Evolutionary conservation across 2,797 vertebrate genomes (phyloP).

Genomic region (Morelia viridis): DNA sequence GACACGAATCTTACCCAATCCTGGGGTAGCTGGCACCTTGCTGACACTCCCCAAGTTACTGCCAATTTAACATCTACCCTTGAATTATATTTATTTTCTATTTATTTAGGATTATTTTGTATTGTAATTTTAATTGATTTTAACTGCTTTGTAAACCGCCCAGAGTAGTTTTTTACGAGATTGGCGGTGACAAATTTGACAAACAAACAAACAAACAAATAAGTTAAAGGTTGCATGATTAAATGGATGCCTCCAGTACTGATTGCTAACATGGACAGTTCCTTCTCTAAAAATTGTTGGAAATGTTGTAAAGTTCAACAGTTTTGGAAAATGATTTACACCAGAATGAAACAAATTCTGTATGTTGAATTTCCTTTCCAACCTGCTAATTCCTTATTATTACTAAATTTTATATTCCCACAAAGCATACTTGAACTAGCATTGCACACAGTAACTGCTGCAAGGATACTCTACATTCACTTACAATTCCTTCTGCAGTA

Average conservation of each 20-base stretch:
- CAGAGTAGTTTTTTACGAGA: no score
- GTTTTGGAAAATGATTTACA: neutral
- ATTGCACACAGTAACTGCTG: neutral
- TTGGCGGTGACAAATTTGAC: no score
- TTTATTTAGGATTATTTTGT: no score
- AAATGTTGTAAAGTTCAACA: neutral
- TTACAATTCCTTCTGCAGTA: neutral
- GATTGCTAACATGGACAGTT: neutral
- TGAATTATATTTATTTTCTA: no score
- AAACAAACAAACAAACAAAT: no score
- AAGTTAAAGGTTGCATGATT: neutral
- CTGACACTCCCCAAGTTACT: no score
- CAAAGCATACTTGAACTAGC: neutral
- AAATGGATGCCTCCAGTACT: neutral
- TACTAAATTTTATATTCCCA: neutral
- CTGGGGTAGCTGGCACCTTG: no score
- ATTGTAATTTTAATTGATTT: no score
- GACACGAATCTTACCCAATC: no score
- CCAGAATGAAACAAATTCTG: neutral
- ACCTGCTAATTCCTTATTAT: neutral
- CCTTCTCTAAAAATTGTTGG: neutral
- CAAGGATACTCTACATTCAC: neutral
- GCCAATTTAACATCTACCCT: no score
- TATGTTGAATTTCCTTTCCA: neutral
- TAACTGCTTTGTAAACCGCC: no score